A percentile compares a stretch with the other conserved stretches of the same genome.
Evolutionary conservation across 92 coral and sea anemone species (phyloP).

Genomic region (Porites lobata): DNA sequence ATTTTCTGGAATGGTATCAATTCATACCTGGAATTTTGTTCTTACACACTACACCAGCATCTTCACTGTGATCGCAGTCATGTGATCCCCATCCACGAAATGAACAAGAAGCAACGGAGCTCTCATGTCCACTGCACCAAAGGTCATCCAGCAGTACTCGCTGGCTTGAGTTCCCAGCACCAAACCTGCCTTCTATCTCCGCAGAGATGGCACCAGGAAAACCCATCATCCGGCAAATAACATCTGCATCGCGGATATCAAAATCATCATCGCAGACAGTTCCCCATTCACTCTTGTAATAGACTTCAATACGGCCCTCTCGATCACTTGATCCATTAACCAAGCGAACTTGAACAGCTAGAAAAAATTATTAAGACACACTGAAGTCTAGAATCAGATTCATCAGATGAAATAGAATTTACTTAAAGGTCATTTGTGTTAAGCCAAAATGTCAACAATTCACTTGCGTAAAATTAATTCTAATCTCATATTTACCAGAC

Average conservation of each 20-base stretch:
- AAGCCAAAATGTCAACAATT: too few relatives aligned
- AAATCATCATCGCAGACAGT: slow-evolving; percentile 69
- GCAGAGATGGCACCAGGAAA: slow-evolving; percentile 61
- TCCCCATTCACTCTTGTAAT: slow-evolving; percentile 68
- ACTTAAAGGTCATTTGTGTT: not conserved
- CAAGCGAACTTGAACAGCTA: slow-evolving; percentile 57
- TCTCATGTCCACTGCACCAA: slow-evolving; percentile 66
- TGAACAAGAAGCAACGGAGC: slow-evolving; percentile 49
- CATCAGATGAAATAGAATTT: not conserved
- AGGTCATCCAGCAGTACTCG: slow-evolving; percentile 60
- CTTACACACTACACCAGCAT: slow-evolving; percentile 67
- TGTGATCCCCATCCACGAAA: slow-evolving; percentile 65
- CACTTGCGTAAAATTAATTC: too few relatives aligned
- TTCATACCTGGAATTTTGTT: slow-evolving; percentile 38
- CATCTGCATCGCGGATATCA: slow-evolving; percentile 63
- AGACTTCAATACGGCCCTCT: slow-evolving; percentile 69
- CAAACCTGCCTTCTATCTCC: slow-evolving; percentile 38
- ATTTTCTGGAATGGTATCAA: not conserved
- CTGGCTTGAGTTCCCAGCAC: slow-evolving; percentile 45
- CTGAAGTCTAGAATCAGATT: not conserved
- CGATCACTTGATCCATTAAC: slow-evolving; percentile 53
- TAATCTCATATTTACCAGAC: too few relatives aligned
- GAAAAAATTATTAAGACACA: not conserved
- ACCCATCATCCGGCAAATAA: slow-evolving; percentile 71
- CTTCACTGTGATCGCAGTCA: slow-evolving; percentile 62